Conservation (phyloP, 1,140 invertebrate species). For the Glomeris maerens region DNA sequence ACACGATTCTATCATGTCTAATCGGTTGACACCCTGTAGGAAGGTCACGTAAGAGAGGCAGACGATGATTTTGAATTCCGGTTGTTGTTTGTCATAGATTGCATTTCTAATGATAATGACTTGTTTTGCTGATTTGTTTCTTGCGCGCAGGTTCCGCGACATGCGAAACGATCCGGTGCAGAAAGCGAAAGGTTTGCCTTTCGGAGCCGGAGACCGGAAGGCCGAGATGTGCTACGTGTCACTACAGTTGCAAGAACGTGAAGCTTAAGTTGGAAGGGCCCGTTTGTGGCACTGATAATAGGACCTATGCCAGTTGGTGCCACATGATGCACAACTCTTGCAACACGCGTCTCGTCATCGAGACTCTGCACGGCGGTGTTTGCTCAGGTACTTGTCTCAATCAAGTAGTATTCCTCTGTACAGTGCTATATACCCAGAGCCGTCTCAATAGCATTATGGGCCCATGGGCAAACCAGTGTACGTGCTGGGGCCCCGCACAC, state of each 20-base stretch:
- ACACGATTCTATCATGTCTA: no score
- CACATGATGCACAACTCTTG: conserved; percentile 72
- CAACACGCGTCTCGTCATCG: conserved; percentile 57
- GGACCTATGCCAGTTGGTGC: conserved; percentile 73
- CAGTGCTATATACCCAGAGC: no score
- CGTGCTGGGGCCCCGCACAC: no score
- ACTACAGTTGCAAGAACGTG: conserved; percentile 37
- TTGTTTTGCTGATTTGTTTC: no score
- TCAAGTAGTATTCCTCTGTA: no score
- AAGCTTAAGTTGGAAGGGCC: conserved; percentile 23
- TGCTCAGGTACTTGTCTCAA: conserved; percentile 40
- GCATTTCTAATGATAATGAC: no score
- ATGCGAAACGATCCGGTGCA: conserved; percentile 57
- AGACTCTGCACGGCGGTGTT: conserved; percentile 53
- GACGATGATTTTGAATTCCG: no score
- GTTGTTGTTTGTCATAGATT: no score
- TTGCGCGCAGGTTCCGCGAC: conserved; percentile 47
- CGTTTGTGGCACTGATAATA: conserved; percentile 67
- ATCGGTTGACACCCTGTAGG: no score
- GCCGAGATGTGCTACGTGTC: conserved; percentile 63
- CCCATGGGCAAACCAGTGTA: no score
- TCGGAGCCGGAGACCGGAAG: conserved; percentile 48
- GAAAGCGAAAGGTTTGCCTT: conserved; percentile 57
- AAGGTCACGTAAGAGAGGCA: no score
- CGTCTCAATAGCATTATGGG: no score